Conservation (phyloP, 2,113 vertebrate species). For the Propithecus coquereli region DNA sequence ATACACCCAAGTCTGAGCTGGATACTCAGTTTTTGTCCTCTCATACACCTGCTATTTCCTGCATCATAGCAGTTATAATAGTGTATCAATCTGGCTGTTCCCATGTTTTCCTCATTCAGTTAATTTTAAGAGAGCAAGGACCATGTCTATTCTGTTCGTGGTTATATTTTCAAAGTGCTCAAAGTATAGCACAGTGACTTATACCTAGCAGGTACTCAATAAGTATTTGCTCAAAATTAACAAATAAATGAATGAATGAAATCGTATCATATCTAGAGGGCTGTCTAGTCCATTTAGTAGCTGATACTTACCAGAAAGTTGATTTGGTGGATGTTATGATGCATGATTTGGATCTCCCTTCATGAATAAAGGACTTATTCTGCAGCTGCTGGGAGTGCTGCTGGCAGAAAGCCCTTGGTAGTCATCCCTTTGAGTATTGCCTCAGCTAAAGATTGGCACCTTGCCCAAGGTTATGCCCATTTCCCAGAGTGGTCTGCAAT, state of each 20-base stretch:
- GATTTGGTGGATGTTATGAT: not conserved
- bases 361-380: not conserved
- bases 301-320: not conserved
- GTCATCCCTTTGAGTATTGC: not conserved
- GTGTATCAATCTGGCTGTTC: not conserved
- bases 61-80: not conserved
- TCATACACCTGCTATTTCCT: not conserved
- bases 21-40: not conserved
- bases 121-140: not conserved
- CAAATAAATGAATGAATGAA: not conserved
- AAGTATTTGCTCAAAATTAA: not conserved
- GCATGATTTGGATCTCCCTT: not conserved
- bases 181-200: not conserved
- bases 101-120: not conserved
- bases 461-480: not conserved
- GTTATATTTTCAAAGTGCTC: not conserved
- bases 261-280: not conserved
- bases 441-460: not conserved
- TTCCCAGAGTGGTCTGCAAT: not conserved
- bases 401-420: not conserved
- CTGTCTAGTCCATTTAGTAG: not conserved
- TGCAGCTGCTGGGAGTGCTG: not conserved
- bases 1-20: not conserved
- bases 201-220: not conserved
- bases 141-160: not conserved